These are phyloP conservation scores for Macropus fuliginosus DNA, from an alignment of 2,797 vertebrate genomes.

Conservation along the genomic window DNA sequence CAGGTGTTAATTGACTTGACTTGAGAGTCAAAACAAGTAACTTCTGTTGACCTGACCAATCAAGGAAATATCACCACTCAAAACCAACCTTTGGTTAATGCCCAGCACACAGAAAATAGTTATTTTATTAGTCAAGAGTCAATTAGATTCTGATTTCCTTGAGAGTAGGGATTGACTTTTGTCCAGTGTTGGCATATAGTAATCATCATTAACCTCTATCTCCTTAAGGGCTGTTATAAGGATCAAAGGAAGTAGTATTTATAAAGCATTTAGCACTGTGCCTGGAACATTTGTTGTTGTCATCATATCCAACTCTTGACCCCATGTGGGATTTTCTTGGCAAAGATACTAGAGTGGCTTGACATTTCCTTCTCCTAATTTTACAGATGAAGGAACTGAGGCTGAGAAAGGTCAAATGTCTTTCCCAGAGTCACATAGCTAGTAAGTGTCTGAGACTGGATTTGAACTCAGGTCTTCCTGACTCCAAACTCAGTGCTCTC, in stretches of 20 bases:
- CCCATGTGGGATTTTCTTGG: not conserved
- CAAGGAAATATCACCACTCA: not conserved
- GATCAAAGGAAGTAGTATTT: not conserved
- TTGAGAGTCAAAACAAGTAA: not conserved
- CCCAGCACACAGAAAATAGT: not conserved
- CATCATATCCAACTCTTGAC: not conserved
- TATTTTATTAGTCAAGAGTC: not conserved
- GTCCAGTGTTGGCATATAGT: not conserved
- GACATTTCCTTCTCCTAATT: not conserved
- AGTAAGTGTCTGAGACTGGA: not conserved
- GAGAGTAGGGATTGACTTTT: not conserved
- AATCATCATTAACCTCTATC: not conserved
- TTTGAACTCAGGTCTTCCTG: not conserved
- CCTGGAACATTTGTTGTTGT: not conserved
- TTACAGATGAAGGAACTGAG: not conserved
- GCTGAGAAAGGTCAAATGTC: not conserved
- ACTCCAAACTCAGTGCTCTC: not conserved
- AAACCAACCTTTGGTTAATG: not conserved
- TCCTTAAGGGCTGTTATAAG: not conserved
- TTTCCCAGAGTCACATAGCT: not conserved
- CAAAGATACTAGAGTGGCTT: not conserved
- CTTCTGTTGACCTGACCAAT: not conserved
- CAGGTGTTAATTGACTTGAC: not conserved
- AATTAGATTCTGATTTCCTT: not conserved
- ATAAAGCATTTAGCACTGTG: not conserved